Evolutionary conservation across 2,113 vertebrate genomes (phyloP).

Genomic region (Hyperopisus bebe): DNA sequence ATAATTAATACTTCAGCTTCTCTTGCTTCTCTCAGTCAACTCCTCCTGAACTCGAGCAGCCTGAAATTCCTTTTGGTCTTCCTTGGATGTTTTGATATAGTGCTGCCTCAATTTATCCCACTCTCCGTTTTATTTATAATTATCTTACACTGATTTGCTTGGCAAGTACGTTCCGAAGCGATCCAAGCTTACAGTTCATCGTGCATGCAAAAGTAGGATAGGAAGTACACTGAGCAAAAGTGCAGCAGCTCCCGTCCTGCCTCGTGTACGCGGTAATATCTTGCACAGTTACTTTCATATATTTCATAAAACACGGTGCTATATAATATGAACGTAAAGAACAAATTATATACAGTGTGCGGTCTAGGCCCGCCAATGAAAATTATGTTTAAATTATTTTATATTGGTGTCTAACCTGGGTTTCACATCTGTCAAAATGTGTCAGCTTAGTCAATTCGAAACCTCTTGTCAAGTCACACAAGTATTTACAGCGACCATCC

Average conservation of each 20-base stretch:
- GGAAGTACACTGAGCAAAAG: neutral
- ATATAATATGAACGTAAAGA: neutral
- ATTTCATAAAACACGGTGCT: neutral
- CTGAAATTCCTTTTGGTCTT: neutral
- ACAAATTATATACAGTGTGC: neutral
- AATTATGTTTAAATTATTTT: neutral
- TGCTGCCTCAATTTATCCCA: neutral
- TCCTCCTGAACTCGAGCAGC: neutral
- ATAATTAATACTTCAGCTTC: conserved; percentile 28
- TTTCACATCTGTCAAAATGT: neutral
- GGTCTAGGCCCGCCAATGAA: neutral
- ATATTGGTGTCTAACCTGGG: neutral
- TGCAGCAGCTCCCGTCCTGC: neutral
- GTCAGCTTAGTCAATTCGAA: neutral
- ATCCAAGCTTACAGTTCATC: neutral
- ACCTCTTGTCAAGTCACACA: neutral
- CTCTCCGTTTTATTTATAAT: conserved; percentile 2
- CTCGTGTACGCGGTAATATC: neutral
- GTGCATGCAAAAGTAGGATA: neutral
- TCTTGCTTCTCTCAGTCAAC: neutral
- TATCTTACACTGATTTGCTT: neutral
- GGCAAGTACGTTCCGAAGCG: neutral
- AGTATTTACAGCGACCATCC: neutral
- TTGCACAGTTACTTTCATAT: neutral
- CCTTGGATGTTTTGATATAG: neutral